Evolutionary conservation across 2,888 invertebrate genomes (phyloP).

Genomic region (Rugalucina vietnamica): DNA sequence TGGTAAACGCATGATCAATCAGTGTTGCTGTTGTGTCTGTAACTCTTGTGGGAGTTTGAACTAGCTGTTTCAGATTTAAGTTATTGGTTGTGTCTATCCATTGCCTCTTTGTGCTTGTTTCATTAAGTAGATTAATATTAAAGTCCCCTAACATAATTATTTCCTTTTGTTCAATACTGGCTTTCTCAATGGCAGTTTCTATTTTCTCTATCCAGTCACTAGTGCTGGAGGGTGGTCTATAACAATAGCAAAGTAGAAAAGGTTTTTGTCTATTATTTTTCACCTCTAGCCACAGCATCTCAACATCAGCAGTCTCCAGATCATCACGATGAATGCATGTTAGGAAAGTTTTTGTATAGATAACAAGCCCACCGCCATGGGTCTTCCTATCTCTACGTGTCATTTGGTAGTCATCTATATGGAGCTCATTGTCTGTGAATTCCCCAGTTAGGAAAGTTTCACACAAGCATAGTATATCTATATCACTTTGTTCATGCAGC

Average conservation of each 20-base stretch:
- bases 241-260: neutral
- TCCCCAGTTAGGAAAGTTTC: neutral
- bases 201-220: neutral
- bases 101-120: neutral
- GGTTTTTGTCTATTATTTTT: neutral
- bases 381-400: neutral
- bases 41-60: neutral
- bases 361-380: neutral
- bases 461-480: neutral
- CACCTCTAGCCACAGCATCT: neutral
- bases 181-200: neutral
- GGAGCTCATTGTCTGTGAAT: neutral
- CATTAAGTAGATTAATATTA: neutral
- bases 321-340: neutral
- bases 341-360: neutral
- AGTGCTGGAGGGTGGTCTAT: neutral
- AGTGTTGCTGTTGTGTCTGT: neutral
- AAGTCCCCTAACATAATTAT: too few species aligned
- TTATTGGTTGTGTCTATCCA: neutral
- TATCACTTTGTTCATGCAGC: neutral
- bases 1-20: neutral
- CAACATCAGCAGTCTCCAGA: neutral
- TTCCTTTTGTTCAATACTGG: too few species aligned
- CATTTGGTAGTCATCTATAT: neutral
- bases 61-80: neutral